These are phyloP conservation scores for Chrysogorgia sp. DNA, from an alignment of 92 coral and sea anemone species.

Conservation along the genomic window DNA sequence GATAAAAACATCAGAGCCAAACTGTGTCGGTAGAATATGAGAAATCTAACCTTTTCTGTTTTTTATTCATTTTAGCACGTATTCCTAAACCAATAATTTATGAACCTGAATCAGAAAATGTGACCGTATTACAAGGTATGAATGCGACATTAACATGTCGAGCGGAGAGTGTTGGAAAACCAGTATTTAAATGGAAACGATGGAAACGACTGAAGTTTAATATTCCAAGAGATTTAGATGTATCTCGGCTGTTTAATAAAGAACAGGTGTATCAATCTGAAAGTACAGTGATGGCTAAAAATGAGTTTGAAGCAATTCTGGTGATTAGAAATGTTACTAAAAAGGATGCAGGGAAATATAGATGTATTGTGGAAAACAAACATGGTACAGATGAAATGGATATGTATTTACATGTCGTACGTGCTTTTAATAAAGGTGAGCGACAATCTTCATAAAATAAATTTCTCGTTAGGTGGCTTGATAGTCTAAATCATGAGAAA, in stretches of 20 bases:
- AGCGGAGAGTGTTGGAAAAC: constrained; percentile 25
- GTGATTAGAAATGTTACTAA: constrained; percentile 11
- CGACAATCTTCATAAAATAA: not conserved
- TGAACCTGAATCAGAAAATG: not conserved
- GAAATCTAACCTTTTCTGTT: not conserved
- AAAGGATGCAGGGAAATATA: constrained; percentile 26
- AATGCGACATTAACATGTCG: constrained; percentile 12
- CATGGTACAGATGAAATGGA: constrained; percentile 30
- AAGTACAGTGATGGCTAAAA: not conserved
- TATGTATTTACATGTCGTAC: constrained; percentile 1
- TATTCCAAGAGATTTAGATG: not conserved
- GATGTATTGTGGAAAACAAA: constrained; percentile 19
- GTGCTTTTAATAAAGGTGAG: constrained; percentile 7
- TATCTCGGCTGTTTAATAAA: not conserved
- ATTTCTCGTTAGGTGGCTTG: too few species aligned
- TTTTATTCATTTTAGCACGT: constrained; percentile 12
- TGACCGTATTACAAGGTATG: not conserved
- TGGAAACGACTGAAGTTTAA: not conserved
- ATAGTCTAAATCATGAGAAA: too few species aligned
- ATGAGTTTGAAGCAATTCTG: constrained; percentile 14
- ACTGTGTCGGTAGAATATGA: too few species aligned
- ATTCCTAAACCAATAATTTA: constrained; percentile 27
- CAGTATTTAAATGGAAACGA: not conserved
- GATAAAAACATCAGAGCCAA: too few species aligned
- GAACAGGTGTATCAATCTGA: not conserved